Evolutionary conservation across 2,113 vertebrate genomes (phyloP).

Genomic region (Poecile atricapillus): DNA sequence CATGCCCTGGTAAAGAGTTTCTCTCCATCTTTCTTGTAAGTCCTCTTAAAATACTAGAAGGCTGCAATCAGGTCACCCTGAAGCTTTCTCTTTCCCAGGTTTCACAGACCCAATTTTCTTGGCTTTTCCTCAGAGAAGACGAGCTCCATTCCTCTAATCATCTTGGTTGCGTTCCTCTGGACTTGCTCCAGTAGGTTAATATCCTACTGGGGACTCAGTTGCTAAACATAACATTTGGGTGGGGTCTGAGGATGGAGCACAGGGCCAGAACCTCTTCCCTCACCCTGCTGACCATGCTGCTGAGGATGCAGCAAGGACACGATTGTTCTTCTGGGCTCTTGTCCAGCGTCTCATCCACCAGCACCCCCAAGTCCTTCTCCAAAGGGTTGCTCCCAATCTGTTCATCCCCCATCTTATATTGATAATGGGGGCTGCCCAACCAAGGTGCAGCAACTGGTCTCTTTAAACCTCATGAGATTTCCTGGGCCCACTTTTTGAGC

Average conservation of each 20-base stretch:
- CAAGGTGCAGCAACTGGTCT: not conserved
- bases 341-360: not conserved
- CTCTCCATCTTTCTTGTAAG: not conserved
- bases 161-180: no score
- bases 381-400: not conserved
- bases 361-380: not conserved
- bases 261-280: not conserved
- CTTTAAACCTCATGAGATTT: not conserved
- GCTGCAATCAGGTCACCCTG: not conserved
- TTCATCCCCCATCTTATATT: not conserved
- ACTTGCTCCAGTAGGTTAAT: not conserved
- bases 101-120: not conserved
- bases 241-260: not conserved
- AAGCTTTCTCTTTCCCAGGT: not conserved
- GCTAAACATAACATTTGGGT: not conserved
- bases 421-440: not conserved
- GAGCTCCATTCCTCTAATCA: not conserved
- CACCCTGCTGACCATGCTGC: accelerated
- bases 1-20: not conserved
- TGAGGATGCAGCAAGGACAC: not conserved
- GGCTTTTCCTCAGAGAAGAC: not conserved
- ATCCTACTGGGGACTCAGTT: not conserved
- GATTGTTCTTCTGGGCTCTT: not conserved
- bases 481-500: not conserved
- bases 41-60: not conserved